Evolutionary conservation across 1,140 invertebrate genomes (phyloP), one percentile per base, ranked within the genome.

Genomic region (Solen grandis): DNA sequence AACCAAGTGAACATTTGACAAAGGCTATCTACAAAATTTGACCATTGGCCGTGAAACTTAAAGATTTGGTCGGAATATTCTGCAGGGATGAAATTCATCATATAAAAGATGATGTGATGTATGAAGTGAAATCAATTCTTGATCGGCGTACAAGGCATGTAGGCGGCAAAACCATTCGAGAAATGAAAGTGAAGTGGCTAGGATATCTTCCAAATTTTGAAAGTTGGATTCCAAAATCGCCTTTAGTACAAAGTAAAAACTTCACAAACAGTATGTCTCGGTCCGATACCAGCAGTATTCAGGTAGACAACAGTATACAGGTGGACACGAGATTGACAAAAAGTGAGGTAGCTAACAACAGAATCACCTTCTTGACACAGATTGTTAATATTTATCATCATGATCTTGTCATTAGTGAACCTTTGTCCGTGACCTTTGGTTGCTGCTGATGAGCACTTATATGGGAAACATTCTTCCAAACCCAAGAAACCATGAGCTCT

Each of bases 1-100:
- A 60, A 54, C 50, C 2, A 82, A 82, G 25, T 2, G 57, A n/a
- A 76, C 55, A 5, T 76, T 82, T 60, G 72, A 75, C 27, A 82
- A 76, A 52, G 63, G 80, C 16, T 82, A 82, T 63, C 41, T 46
- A 46, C 41, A 46, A 46, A 46, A 46, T 46, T 10, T 8, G 19
- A 10, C 41, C 41, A 46, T 8, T 46, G 41, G 8, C 19, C 8
- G 8, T 46, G 8, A 46, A 46, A 46, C 41, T 46, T 10, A 19
- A 46, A 19, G 41, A 46, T 46, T 46, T 46, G 41, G 41, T 46
- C 19, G 19, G 41, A 46, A 10, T 19, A 10, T 46, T 46, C 41
- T 46, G 19, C 41, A 46, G 19, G 19, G 41, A 46, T 46, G 41
- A 46, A 46, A 46, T 46, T 19, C 19, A 46, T 8, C 41, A 19